A percentile compares a stretch with the other conserved stretches of the same genome.
Evolutionary conservation across 2,113 vertebrate genomes (phyloP).

Genomic region (Calypte anna): DNA sequence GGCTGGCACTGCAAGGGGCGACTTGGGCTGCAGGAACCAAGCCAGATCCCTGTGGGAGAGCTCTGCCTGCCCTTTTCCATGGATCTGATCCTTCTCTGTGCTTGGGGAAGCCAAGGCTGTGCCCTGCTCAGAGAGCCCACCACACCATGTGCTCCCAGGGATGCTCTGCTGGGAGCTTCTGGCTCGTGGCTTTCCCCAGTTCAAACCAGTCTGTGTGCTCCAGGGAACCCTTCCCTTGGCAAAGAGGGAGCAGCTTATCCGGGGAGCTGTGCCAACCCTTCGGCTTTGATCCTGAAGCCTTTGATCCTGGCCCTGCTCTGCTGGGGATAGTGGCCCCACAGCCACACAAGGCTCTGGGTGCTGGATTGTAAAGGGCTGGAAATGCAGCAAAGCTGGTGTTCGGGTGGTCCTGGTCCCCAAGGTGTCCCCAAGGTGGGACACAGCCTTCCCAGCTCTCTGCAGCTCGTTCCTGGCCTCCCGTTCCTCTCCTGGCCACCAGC

Average conservation of each 20-base stretch:
- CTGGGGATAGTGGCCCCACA: fast-evolving
- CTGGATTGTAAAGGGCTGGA: neutral
- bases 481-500: neutral
- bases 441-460: fast-evolving
- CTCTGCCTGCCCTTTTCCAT: no score
- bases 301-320: neutral
- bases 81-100: fast-evolving
- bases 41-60: fast-evolving
- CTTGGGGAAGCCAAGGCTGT: fast-evolving
- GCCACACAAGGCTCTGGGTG: neutral
- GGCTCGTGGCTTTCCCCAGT: neutral
- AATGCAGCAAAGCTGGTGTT: neutral
- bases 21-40: neutral
- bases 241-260: neutral
- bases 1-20: neutral
- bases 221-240: neutral
- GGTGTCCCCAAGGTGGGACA: fast-evolving
- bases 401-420: neutral
- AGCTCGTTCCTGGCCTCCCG: neutral
- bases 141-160: neutral
- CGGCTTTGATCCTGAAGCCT: no score
- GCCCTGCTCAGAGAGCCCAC: neutral
- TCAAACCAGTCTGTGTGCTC: neutral
- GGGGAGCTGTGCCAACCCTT: neutral
- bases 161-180: neutral